Evolutionary conservation across 2,113 vertebrate species (phyloP).

Genomic region (Stomatorhinus ivindoensis): DNA sequence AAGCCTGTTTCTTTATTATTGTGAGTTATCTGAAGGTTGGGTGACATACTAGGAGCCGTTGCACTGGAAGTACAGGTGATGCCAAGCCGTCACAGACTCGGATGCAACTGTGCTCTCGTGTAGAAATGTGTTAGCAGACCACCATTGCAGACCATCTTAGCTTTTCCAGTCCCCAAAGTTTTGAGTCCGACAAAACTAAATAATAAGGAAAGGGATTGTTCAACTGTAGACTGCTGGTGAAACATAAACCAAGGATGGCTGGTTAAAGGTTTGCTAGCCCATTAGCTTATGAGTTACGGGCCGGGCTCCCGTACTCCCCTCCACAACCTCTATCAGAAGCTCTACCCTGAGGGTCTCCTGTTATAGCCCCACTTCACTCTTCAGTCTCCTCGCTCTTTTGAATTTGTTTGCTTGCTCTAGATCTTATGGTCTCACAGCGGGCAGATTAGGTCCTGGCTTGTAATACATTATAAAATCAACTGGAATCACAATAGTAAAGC

Average conservation of each 20-base stretch:
- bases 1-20: neutral
- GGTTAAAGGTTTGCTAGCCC: neutral
- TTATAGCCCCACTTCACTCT: neutral
- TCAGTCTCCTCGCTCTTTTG: neutral
- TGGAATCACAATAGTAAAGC: neutral
- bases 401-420: conserved; percentile 41
- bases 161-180: neutral
- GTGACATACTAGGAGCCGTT: neutral
- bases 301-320: neutral
- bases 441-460: conserved; percentile 40
- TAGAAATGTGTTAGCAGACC: neutral
- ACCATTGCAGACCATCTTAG: neutral
- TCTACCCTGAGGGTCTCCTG: neutral
- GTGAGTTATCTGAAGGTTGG: neutral
- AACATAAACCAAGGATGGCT: neutral
- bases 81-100: neutral
- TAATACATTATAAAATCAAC: conserved; percentile 33
- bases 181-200: neutral
- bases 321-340: neutral
- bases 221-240: neutral
- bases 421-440: conserved; percentile 46
- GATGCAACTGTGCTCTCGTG: neutral
- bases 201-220: neutral
- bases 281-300: neutral
- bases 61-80: neutral